Evolutionary conservation across 2,797 vertebrate species (phyloP), one percentile per base, ranked within the genome.

Genomic region (Clamator glandarius): DNA sequence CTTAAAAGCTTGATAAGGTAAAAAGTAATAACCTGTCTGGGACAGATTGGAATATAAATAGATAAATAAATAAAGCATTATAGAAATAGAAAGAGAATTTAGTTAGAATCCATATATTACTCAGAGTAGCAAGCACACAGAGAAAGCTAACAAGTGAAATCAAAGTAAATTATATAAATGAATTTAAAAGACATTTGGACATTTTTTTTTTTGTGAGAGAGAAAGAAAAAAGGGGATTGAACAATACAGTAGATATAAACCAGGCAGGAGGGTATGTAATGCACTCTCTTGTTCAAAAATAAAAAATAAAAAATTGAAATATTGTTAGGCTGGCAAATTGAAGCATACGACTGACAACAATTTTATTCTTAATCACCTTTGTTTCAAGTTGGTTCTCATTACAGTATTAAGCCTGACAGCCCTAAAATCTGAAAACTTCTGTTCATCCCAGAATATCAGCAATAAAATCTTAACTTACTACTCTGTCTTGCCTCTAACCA

Each of bases 171-270:
- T 0, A 89, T 68, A 72, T 1, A 82, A 76, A 88, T 82, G 42
- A 83, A 75, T 41, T 81, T 91, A 64, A 75, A 94, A 89, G 64
- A 88, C 51, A 84, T 9, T 44, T 41, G 28, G 59, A 88, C 25
- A n/a, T n/a, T 68, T 39, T 91, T 88, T 95, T 95, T 89, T 92
- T 35, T 31, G 57, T 67, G 62, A 89, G n/a, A 64, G 36, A 68
- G 52, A 80, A 82, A 90, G 14, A 86, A 24, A 77, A 85, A 82
- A 80, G n/a, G 6, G 5, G 48, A 92, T 42, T 73, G 86, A 84
- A 91, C 59, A 46, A 77, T 69, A 78, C 11, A 66, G 57, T 58
- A 86, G 52, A 87, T 48, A 92, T 16, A 93, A 94, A 88, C 24
- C 82, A 89, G 69, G 77, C 67, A 92, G 18, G 46, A 67, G 8